These are phyloP conservation scores for Eristalis tenax DNA, from an alignment of 2,888 invertebrate species.

Conservation along the genomic window DNA sequence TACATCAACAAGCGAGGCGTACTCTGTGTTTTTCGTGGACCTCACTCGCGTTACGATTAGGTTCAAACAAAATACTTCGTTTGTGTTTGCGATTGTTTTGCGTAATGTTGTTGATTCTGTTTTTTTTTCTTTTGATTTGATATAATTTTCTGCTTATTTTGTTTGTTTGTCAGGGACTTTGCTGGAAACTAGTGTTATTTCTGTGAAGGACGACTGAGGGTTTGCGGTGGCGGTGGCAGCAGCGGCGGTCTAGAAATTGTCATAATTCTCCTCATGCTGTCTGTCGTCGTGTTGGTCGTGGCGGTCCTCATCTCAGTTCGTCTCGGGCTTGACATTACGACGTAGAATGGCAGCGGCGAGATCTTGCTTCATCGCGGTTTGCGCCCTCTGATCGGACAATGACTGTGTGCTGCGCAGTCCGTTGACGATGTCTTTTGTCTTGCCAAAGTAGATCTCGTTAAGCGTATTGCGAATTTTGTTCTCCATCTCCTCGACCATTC, in stretches of 20 bases:
- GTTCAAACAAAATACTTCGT: constrained; percentile 42
- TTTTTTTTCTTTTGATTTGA: constrained; percentile 12
- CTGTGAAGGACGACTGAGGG: constrained; percentile 46
- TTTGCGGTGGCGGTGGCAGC: constrained; percentile 34
- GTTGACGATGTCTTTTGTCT: constrained; percentile 98
- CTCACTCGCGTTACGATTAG: constrained; percentile 55
- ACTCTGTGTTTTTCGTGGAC: constrained; percentile 35
- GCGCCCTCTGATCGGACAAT: constrained; percentile 90
- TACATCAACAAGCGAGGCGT: constrained; percentile 61
- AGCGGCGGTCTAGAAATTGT: constrained; percentile 60
- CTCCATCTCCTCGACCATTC: constrained; percentile 99
- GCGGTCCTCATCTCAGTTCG: constrained; percentile 77
- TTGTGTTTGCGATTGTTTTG: constrained; percentile 37
- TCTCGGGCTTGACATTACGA: constrained; percentile 87
- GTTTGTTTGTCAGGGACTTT: constrained; percentile 36
- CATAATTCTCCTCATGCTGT: constrained; percentile 63
- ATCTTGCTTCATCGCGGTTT: constrained; percentile 92
- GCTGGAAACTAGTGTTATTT: constrained; percentile 36
- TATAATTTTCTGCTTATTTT: background rate
- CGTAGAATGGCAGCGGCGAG: constrained; percentile 91
- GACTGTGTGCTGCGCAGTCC: constrained; percentile 92
- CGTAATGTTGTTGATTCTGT: background rate
- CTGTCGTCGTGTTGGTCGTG: constrained; percentile 53
- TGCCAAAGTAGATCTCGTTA: constrained; percentile 99
- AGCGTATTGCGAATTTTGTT: constrained; percentile 99